Conservation (phyloP, 2,797 vertebrate genomes). For the Helicolenus hilgendorfi region DNA sequence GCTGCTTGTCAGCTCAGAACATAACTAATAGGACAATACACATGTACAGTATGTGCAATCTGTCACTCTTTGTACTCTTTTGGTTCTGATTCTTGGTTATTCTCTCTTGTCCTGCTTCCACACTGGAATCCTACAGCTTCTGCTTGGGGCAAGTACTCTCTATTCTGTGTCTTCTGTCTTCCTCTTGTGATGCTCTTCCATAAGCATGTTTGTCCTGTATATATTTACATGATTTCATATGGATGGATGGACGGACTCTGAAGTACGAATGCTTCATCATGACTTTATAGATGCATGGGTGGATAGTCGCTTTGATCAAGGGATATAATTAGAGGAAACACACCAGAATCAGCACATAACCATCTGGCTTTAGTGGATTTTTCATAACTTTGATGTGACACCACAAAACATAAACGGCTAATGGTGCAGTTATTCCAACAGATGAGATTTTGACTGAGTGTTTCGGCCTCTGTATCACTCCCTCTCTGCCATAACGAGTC, state of each 20-base stretch:
- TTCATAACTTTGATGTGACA: conserved; percentile 71
- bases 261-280: not conserved
- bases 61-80: conserved; percentile 26
- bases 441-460: conserved; percentile 75
- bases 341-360: conserved; percentile 33
- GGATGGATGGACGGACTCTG: not conserved
- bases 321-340: conserved; percentile 39
- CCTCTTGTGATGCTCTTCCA: not conserved
- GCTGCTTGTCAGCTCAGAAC: conserved; percentile 14
- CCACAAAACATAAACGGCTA: conserved; percentile 68
- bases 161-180: conserved; percentile 64
- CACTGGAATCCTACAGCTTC: conserved; percentile 89
- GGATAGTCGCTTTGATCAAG: conserved; percentile 39
- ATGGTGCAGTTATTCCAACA: conserved; percentile 69
- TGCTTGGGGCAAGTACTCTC: conserved; percentile 94
- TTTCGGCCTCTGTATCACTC: conserved; percentile 72
- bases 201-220: conserved; percentile 6
- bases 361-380: conserved; percentile 59
- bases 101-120: conserved; percentile 88
- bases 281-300: not conserved
- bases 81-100: conserved; percentile 45
- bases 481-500: conserved; percentile 69
- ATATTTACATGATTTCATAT: conserved; percentile 21
- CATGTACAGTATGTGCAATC: not conserved
- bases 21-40: conserved; percentile 4